Evolutionary conservation across 1,140 invertebrate genomes (phyloP).

Genomic region (Eueides isabella): DNA sequence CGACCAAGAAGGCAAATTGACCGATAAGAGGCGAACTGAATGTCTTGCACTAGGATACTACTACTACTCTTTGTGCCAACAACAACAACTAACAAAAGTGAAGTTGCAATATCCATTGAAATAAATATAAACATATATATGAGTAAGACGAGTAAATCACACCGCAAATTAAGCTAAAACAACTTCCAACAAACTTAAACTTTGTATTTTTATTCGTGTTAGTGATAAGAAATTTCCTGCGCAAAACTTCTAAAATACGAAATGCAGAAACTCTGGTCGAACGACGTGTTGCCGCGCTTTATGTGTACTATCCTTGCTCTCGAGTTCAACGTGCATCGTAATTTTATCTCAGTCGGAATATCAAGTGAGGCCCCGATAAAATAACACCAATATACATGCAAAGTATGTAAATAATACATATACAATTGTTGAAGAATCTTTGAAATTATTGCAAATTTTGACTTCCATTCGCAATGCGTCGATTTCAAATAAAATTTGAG

Average conservation of each 20-base stretch:
- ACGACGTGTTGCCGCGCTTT: slow-evolving; percentile 7
- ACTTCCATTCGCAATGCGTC: too few species aligned
- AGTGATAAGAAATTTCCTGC: slow-evolving; percentile 5
- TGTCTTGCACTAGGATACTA: too few species aligned
- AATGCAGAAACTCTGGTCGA: not conserved
- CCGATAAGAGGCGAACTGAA: too few species aligned
- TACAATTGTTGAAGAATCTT: not conserved
- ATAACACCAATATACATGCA: not conserved
- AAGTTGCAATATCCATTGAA: too few species aligned
- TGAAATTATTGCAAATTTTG: too few species aligned
- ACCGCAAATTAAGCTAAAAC: not conserved
- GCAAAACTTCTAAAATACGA: not conserved
- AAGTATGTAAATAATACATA: not conserved
- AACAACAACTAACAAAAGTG: too few species aligned
- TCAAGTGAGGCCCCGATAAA: not conserved
- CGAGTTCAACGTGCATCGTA: not conserved
- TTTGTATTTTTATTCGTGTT: slow-evolving; percentile 1
- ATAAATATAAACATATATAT: not conserved
- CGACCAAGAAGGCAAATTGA: too few species aligned
- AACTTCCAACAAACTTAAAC: not conserved
- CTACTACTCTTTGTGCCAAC: too few species aligned
- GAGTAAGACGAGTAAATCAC: not conserved
- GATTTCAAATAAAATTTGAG: too few species aligned
- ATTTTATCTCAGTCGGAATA: not conserved
- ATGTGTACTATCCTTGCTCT: slow-evolving; percentile 5